Base-by-base conservation (phyloP, 2,113 vertebrate genomes). In the Leucoraja erinaceus region DNA sequence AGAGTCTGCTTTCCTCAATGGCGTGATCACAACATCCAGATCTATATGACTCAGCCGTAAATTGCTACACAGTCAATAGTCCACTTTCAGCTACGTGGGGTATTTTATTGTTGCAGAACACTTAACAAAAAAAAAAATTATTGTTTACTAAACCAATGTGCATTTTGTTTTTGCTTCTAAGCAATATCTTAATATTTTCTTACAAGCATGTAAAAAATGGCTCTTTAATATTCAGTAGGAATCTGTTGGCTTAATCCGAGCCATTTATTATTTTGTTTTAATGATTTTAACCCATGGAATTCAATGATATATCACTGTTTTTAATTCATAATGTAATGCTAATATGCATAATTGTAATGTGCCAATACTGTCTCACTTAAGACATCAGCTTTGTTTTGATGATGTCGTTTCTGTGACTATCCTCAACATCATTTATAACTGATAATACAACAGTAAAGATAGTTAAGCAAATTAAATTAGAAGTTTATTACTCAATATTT, bases 41-140 rank as follows among this genome's bases (percentile, higher is more conserved):
- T 47, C 20, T 70, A 33, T 28, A 33, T 33, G 47, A 33, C 22
- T 66, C 90, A 91, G 90, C 90, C 72, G 90, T 91, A 68, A 31
- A 91, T 72, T 91, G 25, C 38, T 38, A 54, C 20, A 11, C 38
- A 28, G 38, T 91, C 11, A 74, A 91, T 54, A 72, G 31, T 33
- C 88, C 88, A 90, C 63, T 90, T 72, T 38, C 33, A 90, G 20
- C 66, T 9, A 54, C 8, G 90, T 54, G 68, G 33, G 68, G n/a
- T 0, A 91, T 72, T 74, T 74, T 68, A 91, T 38, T 91, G 66
- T 22, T 91, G 66, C 33, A 54, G 20, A 91, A 91, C 22, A 33
- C 68, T 91, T 91, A 54, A 72, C 66, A 28, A 91, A n/a, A n/a
- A n/a, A n/a, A n/a, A n/a, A n/a, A n/a, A n/a, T 72, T 74, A 74